Base-by-base conservation (phyloP, 2,888 invertebrate species). In the Amphimallon solstitiale region DNA sequence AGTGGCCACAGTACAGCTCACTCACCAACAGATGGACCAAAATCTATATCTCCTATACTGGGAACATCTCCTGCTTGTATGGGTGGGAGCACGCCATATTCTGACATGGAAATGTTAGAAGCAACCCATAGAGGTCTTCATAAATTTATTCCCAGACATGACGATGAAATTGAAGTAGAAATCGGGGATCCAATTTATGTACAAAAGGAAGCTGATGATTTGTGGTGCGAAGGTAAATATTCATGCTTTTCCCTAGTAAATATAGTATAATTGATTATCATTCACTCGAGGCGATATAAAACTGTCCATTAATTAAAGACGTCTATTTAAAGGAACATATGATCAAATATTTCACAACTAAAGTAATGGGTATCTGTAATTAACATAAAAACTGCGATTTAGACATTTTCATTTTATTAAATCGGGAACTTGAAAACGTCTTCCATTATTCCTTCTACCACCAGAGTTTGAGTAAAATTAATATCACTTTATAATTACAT, bases 141-240 rank as follows among this genome's bases (percentile, higher is more conserved):
- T 82, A 95, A 96, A 80, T 98, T 98, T 79, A 89, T 97, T 76
- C 97, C 98, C 0, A 87, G 98, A 68, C 98, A 98, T 82, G 91
- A 92, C 70, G 98, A 98, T 77, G 98, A 98, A 84, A 92, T 99
- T 69, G 94, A 95, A 80, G 88, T 99, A 29, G 98, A 98, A 84
- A 97, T 98, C 66, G 98, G 98, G 0, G 98, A 98, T 83, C 95
- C 97, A 0, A 90, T 98, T 71, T 97, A 97, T 80, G 96, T 99
- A 72, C 94, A 95, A 79, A 95, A 94, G 79, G 97, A 98, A 82
- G 95, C 93, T 17, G 98, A 98, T 74, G 98, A 98, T 82, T 86
- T 97, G 70, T 98, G 98, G 98, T 96, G 95, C 82, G 96, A 97
- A 89, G 98, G 97, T 94, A 80, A 73, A 77, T 69, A 19, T 9